Evolutionary conservation across 2,888 invertebrate species (phyloP).

Genomic region (Drosophila bunnanda): DNA sequence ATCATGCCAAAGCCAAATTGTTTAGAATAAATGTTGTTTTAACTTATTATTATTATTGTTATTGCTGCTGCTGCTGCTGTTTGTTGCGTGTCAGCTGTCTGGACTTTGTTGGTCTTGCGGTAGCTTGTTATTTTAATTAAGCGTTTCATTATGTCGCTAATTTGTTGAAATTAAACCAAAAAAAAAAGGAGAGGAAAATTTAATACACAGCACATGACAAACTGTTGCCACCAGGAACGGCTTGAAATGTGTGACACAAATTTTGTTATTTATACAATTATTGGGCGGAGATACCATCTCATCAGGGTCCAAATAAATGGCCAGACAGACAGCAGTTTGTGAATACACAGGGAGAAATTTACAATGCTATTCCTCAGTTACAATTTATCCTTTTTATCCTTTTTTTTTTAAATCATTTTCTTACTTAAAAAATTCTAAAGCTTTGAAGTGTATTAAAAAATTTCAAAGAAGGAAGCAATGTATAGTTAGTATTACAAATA

Average conservation of each 20-base stretch:
- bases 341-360: neutral
- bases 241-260: constrained; percentile 19
- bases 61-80: constrained; percentile 10
- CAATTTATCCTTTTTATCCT: neutral
- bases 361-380: rapidly evolving
- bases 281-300: constrained; percentile 12
- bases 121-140: constrained; percentile 75
- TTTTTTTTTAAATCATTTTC: too few species aligned
- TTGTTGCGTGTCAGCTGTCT: constrained; percentile 63
- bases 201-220: constrained; percentile 33
- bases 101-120: constrained; percentile 33
- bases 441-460: too few species aligned
- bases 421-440: too few species aligned
- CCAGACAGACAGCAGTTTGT: constrained; percentile 2
- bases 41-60: constrained; percentile 42
- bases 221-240: constrained; percentile 1
- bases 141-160: constrained; percentile 73
- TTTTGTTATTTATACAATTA: constrained; percentile 29
- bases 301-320: neutral
- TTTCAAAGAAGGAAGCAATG: too few species aligned
- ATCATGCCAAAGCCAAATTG: constrained; percentile 61
- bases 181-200: neutral
- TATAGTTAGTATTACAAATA: too few species aligned
- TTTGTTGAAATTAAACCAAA: constrained; percentile 57
- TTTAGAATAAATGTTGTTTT: constrained; percentile 58